phyloP scores from a whole-genome alignment of 2,113 vertebrate species.

The Pionites leucogaster region DNA sequence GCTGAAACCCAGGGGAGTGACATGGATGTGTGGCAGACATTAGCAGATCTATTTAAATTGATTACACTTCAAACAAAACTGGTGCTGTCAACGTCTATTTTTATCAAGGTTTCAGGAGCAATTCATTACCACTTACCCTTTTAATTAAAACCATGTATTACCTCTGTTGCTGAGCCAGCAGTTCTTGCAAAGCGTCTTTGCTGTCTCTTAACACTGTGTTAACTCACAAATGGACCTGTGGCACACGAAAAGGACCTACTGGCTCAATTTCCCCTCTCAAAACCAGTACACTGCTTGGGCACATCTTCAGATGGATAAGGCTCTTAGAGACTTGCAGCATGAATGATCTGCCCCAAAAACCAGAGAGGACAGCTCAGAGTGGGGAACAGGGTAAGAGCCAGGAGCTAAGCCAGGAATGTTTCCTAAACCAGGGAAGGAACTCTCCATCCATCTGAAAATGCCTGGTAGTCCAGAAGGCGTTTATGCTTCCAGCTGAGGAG shows the following conservation, averaged over 20 bases:
- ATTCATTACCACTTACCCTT: not conserved
- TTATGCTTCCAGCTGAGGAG: not conserved
- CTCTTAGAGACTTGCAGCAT: accelerated
- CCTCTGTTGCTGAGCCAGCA: not conserved
- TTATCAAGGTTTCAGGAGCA: not conserved
- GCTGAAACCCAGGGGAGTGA: not conserved
- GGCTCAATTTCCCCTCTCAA: accelerated
- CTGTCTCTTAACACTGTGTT: not conserved
- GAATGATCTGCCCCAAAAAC: not conserved
- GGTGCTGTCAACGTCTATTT: not conserved
- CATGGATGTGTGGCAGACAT: not conserved
- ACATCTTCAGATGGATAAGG: not conserved
- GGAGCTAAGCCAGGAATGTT: not conserved
- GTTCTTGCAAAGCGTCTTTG: not conserved
- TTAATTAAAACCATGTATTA: not conserved
- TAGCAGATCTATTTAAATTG: constrained; percentile 2
- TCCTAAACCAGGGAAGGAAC: not conserved
- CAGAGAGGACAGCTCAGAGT: not conserved
- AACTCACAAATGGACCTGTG: not conserved
- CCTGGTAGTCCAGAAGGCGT: not conserved
- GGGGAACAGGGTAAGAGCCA: not conserved
- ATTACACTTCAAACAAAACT: not conserved
- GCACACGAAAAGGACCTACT: not conserved
- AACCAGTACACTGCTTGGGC: not conserved
- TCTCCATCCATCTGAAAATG: not conserved